Conservation (phyloP, 2,113 vertebrate genomes). For the Murina feae region DNA sequence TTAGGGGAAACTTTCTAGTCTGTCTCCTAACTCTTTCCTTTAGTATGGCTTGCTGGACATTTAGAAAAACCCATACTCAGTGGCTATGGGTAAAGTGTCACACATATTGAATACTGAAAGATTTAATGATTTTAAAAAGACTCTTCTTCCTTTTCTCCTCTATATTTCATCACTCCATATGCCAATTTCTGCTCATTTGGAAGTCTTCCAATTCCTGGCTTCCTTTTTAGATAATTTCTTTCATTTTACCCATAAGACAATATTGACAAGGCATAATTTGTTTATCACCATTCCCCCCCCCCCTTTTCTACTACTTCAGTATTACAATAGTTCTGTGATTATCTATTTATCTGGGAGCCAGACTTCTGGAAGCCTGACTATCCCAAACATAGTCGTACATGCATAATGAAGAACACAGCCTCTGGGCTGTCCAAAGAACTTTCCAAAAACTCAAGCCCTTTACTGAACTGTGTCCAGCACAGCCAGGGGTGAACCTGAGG, state of each 20-base stretch:
- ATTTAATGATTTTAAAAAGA: background rate
- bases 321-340: background rate
- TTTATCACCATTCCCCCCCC: background rate
- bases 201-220: background rate
- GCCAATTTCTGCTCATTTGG: background rate
- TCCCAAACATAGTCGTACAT: background rate
- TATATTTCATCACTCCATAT: background rate
- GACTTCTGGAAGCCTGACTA: background rate
- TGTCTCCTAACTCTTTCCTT: background rate
- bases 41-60: background rate
- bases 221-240: conserved; percentile 12
- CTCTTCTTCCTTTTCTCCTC: background rate
- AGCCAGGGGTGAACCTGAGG: no score
- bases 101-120: background rate
- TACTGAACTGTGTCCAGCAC: background rate
- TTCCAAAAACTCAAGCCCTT: background rate
- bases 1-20: background rate
- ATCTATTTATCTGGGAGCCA: background rate
- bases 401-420: background rate
- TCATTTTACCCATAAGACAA: background rate
- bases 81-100: background rate
- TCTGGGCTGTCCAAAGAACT: background rate
- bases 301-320: background rate
- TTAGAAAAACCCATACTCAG: background rate
- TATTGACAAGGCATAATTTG: background rate